phyloP scores from a whole-genome alignment of 2,797 vertebrate genomes.

The Geotrypetes seraphini region DNA sequence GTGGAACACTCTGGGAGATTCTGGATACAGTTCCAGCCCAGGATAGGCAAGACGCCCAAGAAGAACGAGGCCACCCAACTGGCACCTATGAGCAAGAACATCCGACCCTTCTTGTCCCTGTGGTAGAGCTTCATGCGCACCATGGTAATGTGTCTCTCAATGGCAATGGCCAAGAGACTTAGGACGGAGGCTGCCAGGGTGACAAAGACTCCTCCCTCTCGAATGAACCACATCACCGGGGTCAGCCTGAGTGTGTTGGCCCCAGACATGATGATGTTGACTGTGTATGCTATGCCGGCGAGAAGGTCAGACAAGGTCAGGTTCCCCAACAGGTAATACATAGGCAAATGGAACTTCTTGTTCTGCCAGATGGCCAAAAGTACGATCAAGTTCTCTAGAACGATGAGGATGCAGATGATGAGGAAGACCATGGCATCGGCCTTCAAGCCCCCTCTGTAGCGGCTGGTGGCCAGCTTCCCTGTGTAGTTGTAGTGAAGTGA shows the following conservation, averaged over 20 bases:
- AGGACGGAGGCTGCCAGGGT: conserved; percentile 76
- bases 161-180: conserved; percentile 78
- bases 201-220: conserved; percentile 80
- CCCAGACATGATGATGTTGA: conserved; percentile 77
- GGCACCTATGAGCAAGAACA: conserved; percentile 60
- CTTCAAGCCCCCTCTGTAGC: conserved; percentile 61
- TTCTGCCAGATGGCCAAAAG: conserved; percentile 73
- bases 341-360: conserved; percentile 81
- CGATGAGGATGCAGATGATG: conserved; percentile 70
- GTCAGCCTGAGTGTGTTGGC: conserved; percentile 67
- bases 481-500: conserved; percentile 73
- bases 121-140: conserved; percentile 69
- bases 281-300: conserved; percentile 74
- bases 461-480: conserved; percentile 61
- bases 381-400: conserved; percentile 76
- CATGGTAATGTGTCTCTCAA: conserved; percentile 81
- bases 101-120: conserved; percentile 60
- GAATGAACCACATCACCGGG: conserved; percentile 71
- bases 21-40: conserved; percentile 82
- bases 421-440: conserved; percentile 60
- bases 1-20: conserved; percentile 67
- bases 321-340: conserved; percentile 84
- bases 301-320: conserved; percentile 77
- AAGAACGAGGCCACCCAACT: conserved; percentile 69
- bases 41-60: conserved; percentile 66